A percentile compares a stretch with the other conserved stretches of the same genome.
These are phyloP conservation scores for Varanus komodoensis DNA, from an alignment of 2,113 vertebrate genomes.

Conservation along the genomic window DNA sequence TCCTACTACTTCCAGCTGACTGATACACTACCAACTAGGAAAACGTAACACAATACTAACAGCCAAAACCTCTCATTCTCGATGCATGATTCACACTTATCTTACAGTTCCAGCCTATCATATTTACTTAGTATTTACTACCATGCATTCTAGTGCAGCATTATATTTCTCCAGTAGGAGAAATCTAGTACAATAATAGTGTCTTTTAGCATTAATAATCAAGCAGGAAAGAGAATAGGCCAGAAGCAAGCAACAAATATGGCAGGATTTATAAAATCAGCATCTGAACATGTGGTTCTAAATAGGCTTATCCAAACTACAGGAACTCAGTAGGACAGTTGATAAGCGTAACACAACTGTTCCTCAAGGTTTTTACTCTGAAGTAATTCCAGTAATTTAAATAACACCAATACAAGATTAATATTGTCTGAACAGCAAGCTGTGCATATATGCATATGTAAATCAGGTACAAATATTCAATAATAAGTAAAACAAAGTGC, in stretches of 20 bases:
- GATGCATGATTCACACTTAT: background rate
- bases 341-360: background rate
- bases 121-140: background rate
- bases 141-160: background rate
- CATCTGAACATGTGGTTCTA: background rate
- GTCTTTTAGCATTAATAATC: background rate
- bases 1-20: background rate
- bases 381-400: background rate
- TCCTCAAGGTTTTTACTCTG: background rate
- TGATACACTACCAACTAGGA: background rate
- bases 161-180: background rate
- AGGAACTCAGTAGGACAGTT: background rate
- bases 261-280: background rate
- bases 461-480: background rate
- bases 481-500: background rate
- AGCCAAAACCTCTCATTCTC: background rate
- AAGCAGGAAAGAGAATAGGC: background rate
- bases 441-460: background rate
- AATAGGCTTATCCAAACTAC: background rate
- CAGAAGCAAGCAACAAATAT: background rate
- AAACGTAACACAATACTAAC: background rate
- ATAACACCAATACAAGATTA: background rate
- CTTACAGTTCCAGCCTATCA: background rate
- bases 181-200: background rate
- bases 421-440: background rate